Base-by-base conservation (phyloP, 2,113 vertebrate species). In the Mustelus asterias region DNA sequence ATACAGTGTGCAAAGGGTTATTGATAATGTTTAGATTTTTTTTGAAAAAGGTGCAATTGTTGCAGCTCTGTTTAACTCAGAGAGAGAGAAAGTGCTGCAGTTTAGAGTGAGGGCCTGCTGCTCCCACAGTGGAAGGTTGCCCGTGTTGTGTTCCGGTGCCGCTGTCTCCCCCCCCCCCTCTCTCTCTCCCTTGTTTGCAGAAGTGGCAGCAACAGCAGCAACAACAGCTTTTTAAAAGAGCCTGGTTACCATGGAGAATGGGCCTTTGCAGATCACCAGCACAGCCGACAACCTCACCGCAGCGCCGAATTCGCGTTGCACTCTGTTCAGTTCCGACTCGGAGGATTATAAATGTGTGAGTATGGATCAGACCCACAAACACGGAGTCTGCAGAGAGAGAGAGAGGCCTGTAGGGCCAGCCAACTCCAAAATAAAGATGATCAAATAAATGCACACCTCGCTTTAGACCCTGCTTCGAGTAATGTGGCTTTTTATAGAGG, bases 281-380 rank as follows among this genome's bases (percentile, higher is more conserved):
- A 0, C 44, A 1, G 94, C 22, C 67, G 65, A 24, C 44, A 95
- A 95, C 67, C 10, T 95, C 22, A 95, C 94, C 13, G 94, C 3
- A 6, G 11, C 16, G 94, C 69, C 69, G 67, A 95, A 72, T 70
- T 95, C 41, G 67, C 94, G 26, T 69, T 76, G 94, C 94, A 76
- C 67, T 54, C 72, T 95, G 94, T 95, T 95, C 48, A 76, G 29
- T 6, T 76, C 93, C 18, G 93, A 94, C 41, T 69, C 67, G 94
- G 94, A 54, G 69, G 69, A 76, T 95, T 72, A 95, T 70, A 95
- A 95, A 95, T 95, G 94, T 70, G 94, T 95, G 94, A 95, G 94
- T 95, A 95, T 72, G 16, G 69, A 76, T 22, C 60, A 65, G 60
- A 65, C 60, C 18, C 41, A 67, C 83, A 20, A 2, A 16, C 86